Conservation (phyloP, 2,888 invertebrate species). For the Amphipoea lucens region DNA sequence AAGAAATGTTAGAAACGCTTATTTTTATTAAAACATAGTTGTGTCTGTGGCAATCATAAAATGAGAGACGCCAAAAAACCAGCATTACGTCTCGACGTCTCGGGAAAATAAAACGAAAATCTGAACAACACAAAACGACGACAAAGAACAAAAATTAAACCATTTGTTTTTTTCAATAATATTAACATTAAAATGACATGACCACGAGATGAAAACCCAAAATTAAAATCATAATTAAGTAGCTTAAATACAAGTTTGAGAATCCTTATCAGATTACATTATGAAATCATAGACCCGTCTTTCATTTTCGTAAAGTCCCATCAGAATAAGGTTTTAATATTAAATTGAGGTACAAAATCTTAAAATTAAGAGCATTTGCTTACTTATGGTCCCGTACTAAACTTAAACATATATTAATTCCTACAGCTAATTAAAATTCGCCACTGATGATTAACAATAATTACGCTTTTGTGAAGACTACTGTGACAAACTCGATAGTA, state of each 20-base stretch:
- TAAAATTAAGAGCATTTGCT: slow-evolving; percentile 18
- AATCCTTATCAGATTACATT: slow-evolving; percentile 16
- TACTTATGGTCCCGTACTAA: slow-evolving; percentile 28
- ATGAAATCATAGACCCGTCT: slow-evolving; percentile 2
- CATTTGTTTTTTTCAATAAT: slow-evolving; percentile 13
- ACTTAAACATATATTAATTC: slow-evolving; percentile 10
- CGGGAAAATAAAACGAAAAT: slow-evolving; percentile 35
- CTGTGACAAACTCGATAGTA: not conserved
- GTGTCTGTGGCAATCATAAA: slow-evolving; percentile 32
- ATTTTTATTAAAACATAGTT: slow-evolving; percentile 54
- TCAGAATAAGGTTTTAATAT: slow-evolving; percentile 9
- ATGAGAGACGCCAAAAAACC: slow-evolving; percentile 42
- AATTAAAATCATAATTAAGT: slow-evolving; percentile 20
- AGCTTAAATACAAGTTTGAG: slow-evolving; percentile 12
- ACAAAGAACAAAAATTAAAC: slow-evolving; percentile 15
- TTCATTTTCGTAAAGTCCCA: slow-evolving; percentile 9
- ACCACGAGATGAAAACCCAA: slow-evolving; percentile 23
- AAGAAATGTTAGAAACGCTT: slow-evolving; percentile 38
- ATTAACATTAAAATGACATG: slow-evolving; percentile 14
- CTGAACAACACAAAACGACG: slow-evolving; percentile 40
- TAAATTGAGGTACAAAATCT: slow-evolving; percentile 48
- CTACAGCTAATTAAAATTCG: slow-evolving; percentile 16
- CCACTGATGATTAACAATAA: slow-evolving; percentile 7
- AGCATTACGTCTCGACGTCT: slow-evolving; percentile 39
- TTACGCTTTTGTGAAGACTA: not conserved